phyloP scores from a whole-genome alignment of 1,140 invertebrate genomes.

The Ceratina calcarata region DNA sequence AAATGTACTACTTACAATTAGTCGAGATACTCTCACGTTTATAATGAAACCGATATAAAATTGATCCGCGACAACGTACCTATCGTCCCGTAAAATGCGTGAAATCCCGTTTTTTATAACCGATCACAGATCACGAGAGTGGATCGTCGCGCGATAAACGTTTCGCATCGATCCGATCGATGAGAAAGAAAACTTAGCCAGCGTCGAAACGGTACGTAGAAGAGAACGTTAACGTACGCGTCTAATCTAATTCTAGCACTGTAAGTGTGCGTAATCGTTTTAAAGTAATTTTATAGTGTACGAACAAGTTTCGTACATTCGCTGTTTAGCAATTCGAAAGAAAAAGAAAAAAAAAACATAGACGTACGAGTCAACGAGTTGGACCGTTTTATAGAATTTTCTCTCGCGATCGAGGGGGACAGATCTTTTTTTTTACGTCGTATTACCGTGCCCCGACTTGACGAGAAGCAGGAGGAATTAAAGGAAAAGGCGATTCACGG shows the following conservation, averaged over 20 bases:
- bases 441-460: too few relatives aligned
- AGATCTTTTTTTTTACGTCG: conserved; percentile 13
- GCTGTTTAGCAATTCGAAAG: conserved; percentile 15
- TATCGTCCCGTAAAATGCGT: background rate
- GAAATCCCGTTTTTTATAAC: conserved; percentile 12
- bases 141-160: conserved; percentile 5
- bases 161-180: conserved; percentile 1
- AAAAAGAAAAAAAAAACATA: background rate
- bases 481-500: background rate
- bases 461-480: background rate
- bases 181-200: background rate
- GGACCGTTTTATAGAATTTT: conserved; percentile 16
- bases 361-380: background rate
- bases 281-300: conserved; percentile 28
- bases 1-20: background rate
- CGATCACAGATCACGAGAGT: background rate
- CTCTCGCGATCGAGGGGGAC: conserved; percentile 2
- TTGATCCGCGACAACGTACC: background rate
- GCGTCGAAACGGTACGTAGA: conserved; percentile 19
- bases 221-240: conserved; percentile 16
- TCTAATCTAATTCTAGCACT: conserved; percentile 13
- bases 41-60: background rate
- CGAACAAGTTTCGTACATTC: conserved; percentile 4
- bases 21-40: background rate
- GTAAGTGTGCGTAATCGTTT: conserved; percentile 26